Evolutionary conservation across 2,113 vertebrate species (phyloP).

Genomic region (Cephalopholis sonnerati): DNA sequence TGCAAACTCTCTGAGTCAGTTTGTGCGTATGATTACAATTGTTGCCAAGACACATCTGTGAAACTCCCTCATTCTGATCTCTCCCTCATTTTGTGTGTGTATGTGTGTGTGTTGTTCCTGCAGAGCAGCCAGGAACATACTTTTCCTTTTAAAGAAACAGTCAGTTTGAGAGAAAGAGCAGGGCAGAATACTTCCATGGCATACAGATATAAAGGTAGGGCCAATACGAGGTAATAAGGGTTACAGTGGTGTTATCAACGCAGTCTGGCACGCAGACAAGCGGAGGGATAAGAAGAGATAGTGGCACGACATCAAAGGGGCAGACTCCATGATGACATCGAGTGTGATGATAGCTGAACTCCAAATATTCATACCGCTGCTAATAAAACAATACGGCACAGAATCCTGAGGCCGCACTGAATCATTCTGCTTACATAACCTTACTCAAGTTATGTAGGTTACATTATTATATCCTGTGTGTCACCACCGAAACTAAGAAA

Average conservation of each 20-base stretch:
- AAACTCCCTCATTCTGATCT: slow-evolving; percentile 49
- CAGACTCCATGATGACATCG: slow-evolving; percentile 24
- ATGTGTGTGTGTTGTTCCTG: slow-evolving; percentile 42
- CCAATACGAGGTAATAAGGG: slow-evolving; percentile 6
- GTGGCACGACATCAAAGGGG: slow-evolving; percentile 23
- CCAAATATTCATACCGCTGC: slow-evolving; percentile 2
- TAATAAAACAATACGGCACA: slow-evolving; percentile 8
- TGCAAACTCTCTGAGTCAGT: slow-evolving; percentile 15
- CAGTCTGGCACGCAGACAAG: slow-evolving; percentile 29
- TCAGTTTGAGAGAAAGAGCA: slow-evolving; percentile 3
- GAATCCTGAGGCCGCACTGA: neutral
- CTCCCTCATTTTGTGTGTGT: slow-evolving; percentile 17
- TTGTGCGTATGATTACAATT: slow-evolving; percentile 15
- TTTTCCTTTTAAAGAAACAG: slow-evolving; percentile 81
- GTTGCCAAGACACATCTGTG: slow-evolving; percentile 63
- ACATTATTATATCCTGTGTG: neutral
- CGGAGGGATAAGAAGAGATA: slow-evolving; percentile 40
- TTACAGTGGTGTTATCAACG: slow-evolving; percentile 41
- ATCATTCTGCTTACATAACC: neutral
- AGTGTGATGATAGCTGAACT: neutral
- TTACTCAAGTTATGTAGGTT: neutral
- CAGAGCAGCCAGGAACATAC: slow-evolving; percentile 66
- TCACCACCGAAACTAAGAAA: neutral
- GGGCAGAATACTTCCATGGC: neutral
- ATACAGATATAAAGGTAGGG: slow-evolving; percentile 16